Evolutionary conservation across 2,797 vertebrate genomes (phyloP), one percentile per base, ranked within the genome.

Genomic region (Hephaestus fuliginosus): DNA sequence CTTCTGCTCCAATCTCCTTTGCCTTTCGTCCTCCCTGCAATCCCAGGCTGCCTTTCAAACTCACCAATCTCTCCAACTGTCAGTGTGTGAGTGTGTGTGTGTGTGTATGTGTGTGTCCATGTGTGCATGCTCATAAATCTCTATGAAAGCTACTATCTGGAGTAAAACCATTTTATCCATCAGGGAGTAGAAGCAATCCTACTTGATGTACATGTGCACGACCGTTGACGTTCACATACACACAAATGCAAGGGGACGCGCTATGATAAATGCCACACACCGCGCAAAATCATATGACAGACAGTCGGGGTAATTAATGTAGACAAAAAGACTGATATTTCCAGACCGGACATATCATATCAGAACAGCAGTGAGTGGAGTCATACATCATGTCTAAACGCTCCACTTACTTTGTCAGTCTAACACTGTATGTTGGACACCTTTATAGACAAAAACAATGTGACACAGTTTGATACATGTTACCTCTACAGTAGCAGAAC

Each of bases 131-230:
- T 82, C 84, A 86, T 91, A 88, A 91, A 92, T 93, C 82, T 93
- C 84, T 74, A 66, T 83, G 90, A 91, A 86, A 86, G 81, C 84
- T 85, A 64, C 91, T 79, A 87, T 89, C 84, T 86, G 71, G 85
- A 88, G 76, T 74, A 71, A 92, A 90, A 91, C 76, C 64, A 73
- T 88, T 87, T 85, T 90, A 90, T 92, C 76, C 86, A 78, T 90
- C 76, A 85, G 79, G 72, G 83, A 82, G 65, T 62, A 74, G 78
- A 91, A 81, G 87, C 88, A 78, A 87, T 85, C 79, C 76, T 41
- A 58, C 65, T 39, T 76, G 71, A 87, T 81, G 69, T 79, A 20
- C 70, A 68, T 62, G 76, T 64, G 76, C 76, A 73, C 70, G 20
- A 58, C 46, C 51, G 20, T n/a, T 12, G 33, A 61, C 1, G 11